Evolutionary conservation across 2,797 vertebrate species (phyloP), one percentile per base, ranked within the genome.

Genomic region (Oryzias sinensis): DNA sequence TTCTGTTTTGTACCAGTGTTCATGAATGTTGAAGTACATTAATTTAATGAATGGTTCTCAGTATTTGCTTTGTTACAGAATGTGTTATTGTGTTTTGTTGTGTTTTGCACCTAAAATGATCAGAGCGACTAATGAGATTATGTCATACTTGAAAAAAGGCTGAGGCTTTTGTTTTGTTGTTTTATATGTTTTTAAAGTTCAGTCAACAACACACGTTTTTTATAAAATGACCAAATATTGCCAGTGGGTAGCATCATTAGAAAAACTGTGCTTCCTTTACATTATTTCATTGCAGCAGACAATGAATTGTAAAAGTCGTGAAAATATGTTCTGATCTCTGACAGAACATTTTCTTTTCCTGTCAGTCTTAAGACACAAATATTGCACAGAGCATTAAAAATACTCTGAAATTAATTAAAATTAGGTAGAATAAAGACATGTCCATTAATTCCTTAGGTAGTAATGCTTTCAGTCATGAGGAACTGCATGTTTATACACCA

Each of bases 151-250:
- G 81, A 89, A 87, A 59, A 16, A 59, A 70, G 43, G 16, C 37
- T 66, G 43, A 20, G 17, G 45, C 58, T 47, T 48, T 80, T 59
- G 70, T 14, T 72, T 47, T 67, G 59, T 76, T 77, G 33, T 66
- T 62, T 62, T 76, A 52, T 54, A 17, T 72, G 33, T 74, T 40
- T 20, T 46, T 62, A 64, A 63, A 14, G 25, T 76, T 71, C 54
- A 66, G 17, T 1, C 4, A 56, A 56, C 49, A 64, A 56, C 9
- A 62, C 33, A 43, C 65, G 53, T 55, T 80, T 74, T 72, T 75
- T 71, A 74, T 75, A 52, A 77, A 16, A 83, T 82, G 89, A 91
- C 89, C 88, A 89, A 90, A 82, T 83, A 73, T 66, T 81, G 59
- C 53, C 56, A 76, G 53, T 67, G 7, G 72, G 59, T 76, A 78